Evolutionary conservation across 2,797 vertebrate species (phyloP), one percentile per base, ranked within the genome.

Genomic region (Echeneis naucrates): DNA sequence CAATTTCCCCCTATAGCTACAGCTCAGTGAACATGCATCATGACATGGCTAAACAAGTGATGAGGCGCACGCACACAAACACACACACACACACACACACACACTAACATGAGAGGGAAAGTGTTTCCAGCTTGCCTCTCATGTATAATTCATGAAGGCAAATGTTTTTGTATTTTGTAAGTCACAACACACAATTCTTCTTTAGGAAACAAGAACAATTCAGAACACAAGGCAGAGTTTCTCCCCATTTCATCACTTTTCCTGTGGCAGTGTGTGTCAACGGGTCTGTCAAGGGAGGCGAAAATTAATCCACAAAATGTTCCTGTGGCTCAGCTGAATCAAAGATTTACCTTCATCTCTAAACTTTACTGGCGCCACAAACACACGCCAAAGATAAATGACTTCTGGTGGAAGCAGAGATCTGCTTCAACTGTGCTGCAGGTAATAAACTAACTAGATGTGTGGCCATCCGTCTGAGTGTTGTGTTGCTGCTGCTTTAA

Each of bases 161-260:
- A 63, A 72, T 65, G 21, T n/a, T 63, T 42, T 17, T 6, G 17
- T 42, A 35, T 75, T 71, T 58, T 80, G 17, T 66, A 60, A 64
- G 50, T 58, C 53, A 27, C 23, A 54, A 79, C 56, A 67, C 59
- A 73, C 4, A 44, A 38, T 47, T 71, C 69, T 72, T 78, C 75
- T 77, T 66, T n/a, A 27, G 45, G 64, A 68, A 87, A 82, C 16
- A 51, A 76, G 72, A 84, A 83, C 84, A 88, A 85, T 60, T 45
- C 51, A 33, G 33, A 55, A 70, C 19, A 32, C 63, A 77, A 77
- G 55, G 38, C 44, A 1, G 57, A 73, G 67, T 92, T 92, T 90
- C 88, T 72, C 59, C 55, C 53, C 26, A 21, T 92, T 92, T 92
- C 87, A 87, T 92, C 90, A 91, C 77, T 72, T 80, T 69, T 69